Evolutionary conservation across 2,888 invertebrate genomes (phyloP).

Genomic region (Drosophila siamana): DNA sequence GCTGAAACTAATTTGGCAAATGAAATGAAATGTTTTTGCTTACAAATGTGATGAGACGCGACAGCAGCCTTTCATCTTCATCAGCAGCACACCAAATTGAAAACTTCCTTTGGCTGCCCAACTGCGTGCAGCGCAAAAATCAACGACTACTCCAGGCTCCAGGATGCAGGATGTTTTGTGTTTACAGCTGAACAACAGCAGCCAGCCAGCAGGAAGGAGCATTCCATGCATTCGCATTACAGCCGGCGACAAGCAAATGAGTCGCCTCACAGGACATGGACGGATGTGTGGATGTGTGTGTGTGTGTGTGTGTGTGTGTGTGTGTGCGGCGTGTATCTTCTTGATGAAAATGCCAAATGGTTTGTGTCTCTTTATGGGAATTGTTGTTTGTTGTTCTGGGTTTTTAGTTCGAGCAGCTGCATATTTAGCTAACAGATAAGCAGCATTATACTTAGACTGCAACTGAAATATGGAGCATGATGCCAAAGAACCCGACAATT

Average conservation of each 20-base stretch:
- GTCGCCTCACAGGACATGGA: conserved; percentile 21
- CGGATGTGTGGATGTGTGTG: conserved; percentile 27
- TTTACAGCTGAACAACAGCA: conserved; percentile 55
- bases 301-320: conserved; percentile 18
- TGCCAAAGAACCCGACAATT: conserved; percentile 22
- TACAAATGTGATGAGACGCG: conserved; percentile 69
- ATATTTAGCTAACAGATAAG: conserved; percentile 73
- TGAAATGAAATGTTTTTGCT: conserved; percentile 74
- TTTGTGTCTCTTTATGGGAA: conserved; percentile 80
- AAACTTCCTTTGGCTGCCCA: conserved; percentile 35
- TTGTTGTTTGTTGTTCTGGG: conserved; percentile 77
- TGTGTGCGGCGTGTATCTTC: conserved; percentile 45
- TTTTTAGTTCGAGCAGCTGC: conserved; percentile 66
- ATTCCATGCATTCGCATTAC: conserved; percentile 74
- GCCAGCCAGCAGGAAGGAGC: conserved; percentile 28
- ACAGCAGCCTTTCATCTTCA: conserved; percentile 73
- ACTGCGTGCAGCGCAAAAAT: conserved; percentile 11
- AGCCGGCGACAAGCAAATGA: conserved; percentile 75
- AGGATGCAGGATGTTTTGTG: conserved; percentile 41
- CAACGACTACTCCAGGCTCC: background rate
- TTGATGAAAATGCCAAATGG: conserved; percentile 80
- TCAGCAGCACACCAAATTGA: conserved; percentile 35
- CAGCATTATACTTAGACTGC: conserved; percentile 53
- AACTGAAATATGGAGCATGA: conserved; percentile 26
- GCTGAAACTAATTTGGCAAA: conserved; percentile 74